Evolutionary conservation across 1,140 invertebrate genomes (phyloP).

Genomic region (Cephus cinctus): DNA sequence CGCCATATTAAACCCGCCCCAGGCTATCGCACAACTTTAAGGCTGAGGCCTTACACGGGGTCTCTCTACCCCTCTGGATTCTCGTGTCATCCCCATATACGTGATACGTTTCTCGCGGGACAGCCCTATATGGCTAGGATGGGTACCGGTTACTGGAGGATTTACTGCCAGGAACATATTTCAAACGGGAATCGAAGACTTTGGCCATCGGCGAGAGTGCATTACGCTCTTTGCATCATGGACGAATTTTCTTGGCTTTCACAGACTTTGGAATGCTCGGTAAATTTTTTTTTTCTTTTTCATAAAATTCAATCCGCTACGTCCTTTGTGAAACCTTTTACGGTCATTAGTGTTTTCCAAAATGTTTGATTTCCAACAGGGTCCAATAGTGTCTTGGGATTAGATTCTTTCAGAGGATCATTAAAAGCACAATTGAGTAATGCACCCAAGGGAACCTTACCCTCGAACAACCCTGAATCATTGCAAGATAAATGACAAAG

Average conservation of each 20-base stretch:
- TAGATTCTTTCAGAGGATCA: constrained; percentile 22
- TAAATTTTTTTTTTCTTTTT: too few species aligned
- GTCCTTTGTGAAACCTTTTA: too few species aligned
- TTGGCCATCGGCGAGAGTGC: constrained; percentile 10
- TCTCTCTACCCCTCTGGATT: not conserved
- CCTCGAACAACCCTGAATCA: constrained; percentile 11
- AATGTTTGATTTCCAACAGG: too few species aligned
- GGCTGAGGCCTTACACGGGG: constrained; percentile 6
- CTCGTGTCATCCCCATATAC: constrained; percentile 8
- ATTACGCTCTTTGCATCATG: constrained; percentile 13
- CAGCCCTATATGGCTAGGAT: constrained; percentile 15
- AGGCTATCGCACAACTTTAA: constrained; percentile 27
- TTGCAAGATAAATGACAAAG: constrained; percentile 24
- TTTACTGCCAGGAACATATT: constrained; percentile 34
- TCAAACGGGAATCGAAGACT: constrained; percentile 24
- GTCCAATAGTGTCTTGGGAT: not conserved
- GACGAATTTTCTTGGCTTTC: too few species aligned
- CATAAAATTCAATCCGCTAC: too few species aligned
- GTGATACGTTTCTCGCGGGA: constrained; percentile 26
- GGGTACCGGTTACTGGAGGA: constrained; percentile 27
- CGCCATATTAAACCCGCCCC: constrained; percentile 31
- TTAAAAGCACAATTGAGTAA: constrained; percentile 34
- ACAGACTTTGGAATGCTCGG: too few species aligned
- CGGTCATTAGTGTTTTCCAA: too few species aligned
- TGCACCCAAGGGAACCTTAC: constrained; percentile 23